phyloP scores from a whole-genome alignment of 2,797 vertebrate genomes.

The Oreochromis mossambicus region DNA sequence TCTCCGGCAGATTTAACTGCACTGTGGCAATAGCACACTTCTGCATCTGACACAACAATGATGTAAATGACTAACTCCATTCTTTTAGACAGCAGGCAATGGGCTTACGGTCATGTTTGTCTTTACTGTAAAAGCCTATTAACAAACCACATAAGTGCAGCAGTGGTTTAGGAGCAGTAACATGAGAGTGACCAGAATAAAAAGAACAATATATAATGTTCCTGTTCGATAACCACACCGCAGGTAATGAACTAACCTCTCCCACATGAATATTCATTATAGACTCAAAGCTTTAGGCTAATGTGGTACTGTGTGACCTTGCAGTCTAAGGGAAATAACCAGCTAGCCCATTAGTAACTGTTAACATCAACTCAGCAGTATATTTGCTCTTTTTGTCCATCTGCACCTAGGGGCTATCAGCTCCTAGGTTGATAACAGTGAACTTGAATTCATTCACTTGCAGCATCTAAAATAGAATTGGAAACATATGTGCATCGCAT shows the following conservation, averaged over 20 bases:
- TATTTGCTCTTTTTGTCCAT: background rate
- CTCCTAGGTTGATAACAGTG: background rate
- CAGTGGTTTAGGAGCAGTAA: background rate
- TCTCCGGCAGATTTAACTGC: background rate
- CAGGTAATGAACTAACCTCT: conserved; percentile 33
- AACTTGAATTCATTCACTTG: background rate
- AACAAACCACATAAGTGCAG: background rate
- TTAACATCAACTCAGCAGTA: background rate
- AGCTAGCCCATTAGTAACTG: background rate
- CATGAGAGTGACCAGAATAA: background rate
- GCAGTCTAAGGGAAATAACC: background rate
- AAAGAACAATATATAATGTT: background rate
- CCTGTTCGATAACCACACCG: background rate
- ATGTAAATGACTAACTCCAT: background rate
- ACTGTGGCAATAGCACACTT: background rate
- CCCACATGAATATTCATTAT: conserved; percentile 50
- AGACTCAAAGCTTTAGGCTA: conserved; percentile 27
- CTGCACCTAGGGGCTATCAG: background rate
- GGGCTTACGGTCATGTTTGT: background rate
- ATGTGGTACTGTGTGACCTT: conserved; percentile 44
- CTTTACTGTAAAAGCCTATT: background rate
- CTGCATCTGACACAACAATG: background rate
- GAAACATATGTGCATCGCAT: background rate
- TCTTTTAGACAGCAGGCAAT: background rate
- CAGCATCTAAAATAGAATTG: background rate